These are phyloP conservation scores for Pseudoips prasinana DNA, from an alignment of 2,888 invertebrate species.

Conservation along the genomic window DNA sequence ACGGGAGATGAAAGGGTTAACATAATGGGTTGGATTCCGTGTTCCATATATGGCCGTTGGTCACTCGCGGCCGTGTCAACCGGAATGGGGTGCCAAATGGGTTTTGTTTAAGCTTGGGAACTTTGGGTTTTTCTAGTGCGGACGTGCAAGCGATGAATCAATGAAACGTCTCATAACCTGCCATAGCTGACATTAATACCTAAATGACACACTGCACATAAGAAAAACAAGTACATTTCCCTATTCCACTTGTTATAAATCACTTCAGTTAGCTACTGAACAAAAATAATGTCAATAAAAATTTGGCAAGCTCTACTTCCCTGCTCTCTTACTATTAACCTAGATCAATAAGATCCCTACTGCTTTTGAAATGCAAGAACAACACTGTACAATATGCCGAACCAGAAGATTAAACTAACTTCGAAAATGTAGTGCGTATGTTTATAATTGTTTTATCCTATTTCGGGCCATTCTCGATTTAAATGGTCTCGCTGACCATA, in stretches of 20 bases:
- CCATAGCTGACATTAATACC: too few species aligned
- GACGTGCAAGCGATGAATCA: slow-evolving; percentile 12
- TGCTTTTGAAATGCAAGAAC: too few species aligned
- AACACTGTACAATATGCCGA: too few species aligned
- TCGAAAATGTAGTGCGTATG: neutral
- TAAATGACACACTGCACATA: neutral
- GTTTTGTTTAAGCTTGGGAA: slow-evolving; percentile 54
- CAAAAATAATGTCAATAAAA: too few species aligned
- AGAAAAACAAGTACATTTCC: neutral
- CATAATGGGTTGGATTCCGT: slow-evolving; percentile 65
- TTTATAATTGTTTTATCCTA: slow-evolving; percentile 22
- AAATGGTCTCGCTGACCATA: slow-evolving; percentile 57
- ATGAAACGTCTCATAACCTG: slow-evolving; percentile 4
- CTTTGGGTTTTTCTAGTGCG: slow-evolving; percentile 15
- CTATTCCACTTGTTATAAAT: too few species aligned
- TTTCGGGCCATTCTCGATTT: slow-evolving; percentile 48
- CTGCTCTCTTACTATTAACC: too few species aligned
- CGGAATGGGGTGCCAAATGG: slow-evolving; percentile 41
- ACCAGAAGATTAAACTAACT: too few species aligned
- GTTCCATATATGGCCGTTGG: slow-evolving; percentile 61
- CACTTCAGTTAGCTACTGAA: too few species aligned
- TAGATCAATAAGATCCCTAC: too few species aligned
- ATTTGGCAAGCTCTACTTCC: too few species aligned
- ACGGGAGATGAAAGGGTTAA: slow-evolving; percentile 73
- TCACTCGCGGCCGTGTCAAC: slow-evolving; percentile 46